Evolutionary conservation across 2,888 invertebrate species (phyloP).

Genomic region (Argyresthia albistria): DNA sequence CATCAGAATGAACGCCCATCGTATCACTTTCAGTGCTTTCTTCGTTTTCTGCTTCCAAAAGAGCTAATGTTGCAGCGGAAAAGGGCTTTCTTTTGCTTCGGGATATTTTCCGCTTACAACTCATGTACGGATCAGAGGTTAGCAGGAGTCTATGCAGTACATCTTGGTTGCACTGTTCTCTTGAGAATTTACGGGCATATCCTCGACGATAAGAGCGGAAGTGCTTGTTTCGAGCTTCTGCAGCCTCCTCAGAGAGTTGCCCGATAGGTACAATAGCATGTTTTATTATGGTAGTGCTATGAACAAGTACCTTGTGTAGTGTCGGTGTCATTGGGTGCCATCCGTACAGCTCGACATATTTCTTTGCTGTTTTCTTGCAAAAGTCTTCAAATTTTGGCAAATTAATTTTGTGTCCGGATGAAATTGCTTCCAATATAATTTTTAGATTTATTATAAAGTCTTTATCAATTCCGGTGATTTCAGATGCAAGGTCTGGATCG

Average conservation of each 20-base stretch:
- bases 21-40: neutral
- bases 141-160: slow-evolving; percentile 5
- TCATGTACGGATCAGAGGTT: slow-evolving; percentile 4
- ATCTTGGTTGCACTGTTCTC: slow-evolving; percentile 4
- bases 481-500: slow-evolving; percentile 15
- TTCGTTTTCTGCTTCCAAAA: slow-evolving; percentile 3
- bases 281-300: neutral
- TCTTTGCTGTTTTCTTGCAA: slow-evolving; percentile 13
- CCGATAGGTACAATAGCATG: slow-evolving; percentile 20
- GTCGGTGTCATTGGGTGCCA: slow-evolving; percentile 27
- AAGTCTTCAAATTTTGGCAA: slow-evolving; percentile 7
- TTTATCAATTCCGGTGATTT: slow-evolving; percentile 19
- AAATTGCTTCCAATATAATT: slow-evolving; percentile 18
- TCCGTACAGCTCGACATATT: slow-evolving; percentile 22
- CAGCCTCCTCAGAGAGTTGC: slow-evolving; percentile 19
- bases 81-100: slow-evolving; percentile 4
- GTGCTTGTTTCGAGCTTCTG: slow-evolving; percentile 23
- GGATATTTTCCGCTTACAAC: slow-evolving; percentile 1
- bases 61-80: neutral
- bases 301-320: slow-evolving; percentile 19
- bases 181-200: slow-evolving; percentile 4
- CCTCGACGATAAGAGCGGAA: slow-evolving; percentile 14
- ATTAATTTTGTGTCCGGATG: slow-evolving; percentile 13
- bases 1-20: slow-evolving; percentile 1
- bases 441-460: slow-evolving; percentile 16